Percentiles rank a stretch among this genome's conserved stretches.
Evolutionary conservation across 2,113 vertebrate genomes (phyloP).

Genomic region (Pterocles gutturalis): DNA sequence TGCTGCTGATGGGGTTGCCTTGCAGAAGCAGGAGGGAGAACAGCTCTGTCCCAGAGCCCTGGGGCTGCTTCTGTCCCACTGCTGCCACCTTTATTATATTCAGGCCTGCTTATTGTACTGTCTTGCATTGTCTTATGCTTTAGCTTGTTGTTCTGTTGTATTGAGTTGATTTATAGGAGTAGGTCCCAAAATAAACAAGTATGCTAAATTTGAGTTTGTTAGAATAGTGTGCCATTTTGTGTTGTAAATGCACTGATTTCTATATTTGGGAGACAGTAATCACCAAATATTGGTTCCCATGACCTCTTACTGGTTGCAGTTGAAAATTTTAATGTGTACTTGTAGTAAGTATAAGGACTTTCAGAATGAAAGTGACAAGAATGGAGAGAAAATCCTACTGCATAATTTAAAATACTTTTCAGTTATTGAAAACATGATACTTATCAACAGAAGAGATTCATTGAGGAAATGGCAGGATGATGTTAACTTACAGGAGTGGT

Average conservation of each 20-base stretch:
- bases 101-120: neutral
- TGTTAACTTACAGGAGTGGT: neutral
- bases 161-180: neutral
- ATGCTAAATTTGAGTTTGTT: neutral
- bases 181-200: neutral
- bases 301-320: neutral
- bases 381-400: neutral
- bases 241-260: neutral
- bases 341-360: neutral
- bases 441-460: neutral
- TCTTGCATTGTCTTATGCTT: neutral
- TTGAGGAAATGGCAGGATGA: neutral
- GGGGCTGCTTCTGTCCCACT: neutral
- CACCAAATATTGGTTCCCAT: neutral
- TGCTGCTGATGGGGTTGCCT: neutral
- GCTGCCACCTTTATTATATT: neutral
- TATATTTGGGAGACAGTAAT: neutral
- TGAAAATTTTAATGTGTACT: neutral
- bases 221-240: neutral
- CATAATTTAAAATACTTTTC: neutral
- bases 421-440: neutral
- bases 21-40: neutral
- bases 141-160: neutral
- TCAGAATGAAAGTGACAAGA: neutral
- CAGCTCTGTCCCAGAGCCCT: neutral